phyloP scores from a whole-genome alignment of 37 sponge, comb jelly and placozoan species.

The Haliclona indistincta region DNA sequence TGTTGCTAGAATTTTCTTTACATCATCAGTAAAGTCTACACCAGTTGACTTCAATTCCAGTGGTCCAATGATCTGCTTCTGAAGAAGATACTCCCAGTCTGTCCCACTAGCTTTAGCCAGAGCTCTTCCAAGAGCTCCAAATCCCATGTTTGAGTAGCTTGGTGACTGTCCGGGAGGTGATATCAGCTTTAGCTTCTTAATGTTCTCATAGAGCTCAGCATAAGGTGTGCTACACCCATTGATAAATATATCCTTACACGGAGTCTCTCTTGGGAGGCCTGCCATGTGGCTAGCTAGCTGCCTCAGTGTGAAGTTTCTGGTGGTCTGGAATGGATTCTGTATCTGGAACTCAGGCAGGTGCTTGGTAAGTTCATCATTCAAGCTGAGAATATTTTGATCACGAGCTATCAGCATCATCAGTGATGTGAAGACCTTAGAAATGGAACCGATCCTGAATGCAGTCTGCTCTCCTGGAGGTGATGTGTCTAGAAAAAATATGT shows the following conservation, averaged over 20 bases:
- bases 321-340: constrained; percentile 64
- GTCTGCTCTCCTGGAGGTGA: no score
- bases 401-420: constrained; percentile 63
- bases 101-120: constrained; percentile 1
- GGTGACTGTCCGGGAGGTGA: constrained; percentile 67
- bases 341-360: constrained; percentile 52
- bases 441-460: constrained; percentile 72
- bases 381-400: no score
- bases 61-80: constrained; percentile 35
- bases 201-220: constrained; percentile 31
- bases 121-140: constrained; percentile 65
- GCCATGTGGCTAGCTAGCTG: constrained; percentile 79
- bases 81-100: constrained; percentile 61
- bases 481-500: no score
- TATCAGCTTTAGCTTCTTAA: constrained; percentile 40
- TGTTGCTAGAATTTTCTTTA: constrained; percentile 43
- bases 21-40: constrained; percentile 28
- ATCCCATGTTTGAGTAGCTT: constrained; percentile 75
- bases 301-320: constrained; percentile 57
- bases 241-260: constrained; percentile 50
- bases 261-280: constrained; percentile 62
- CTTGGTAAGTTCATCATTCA: constrained; percentile 50
- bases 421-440: constrained; percentile 69
- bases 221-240: constrained; percentile 46
- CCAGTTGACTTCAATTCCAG: constrained; percentile 61